These are phyloP conservation scores for Guaruba guarouba DNA, from an alignment of 2,113 vertebrate genomes.

Conservation along the genomic window DNA sequence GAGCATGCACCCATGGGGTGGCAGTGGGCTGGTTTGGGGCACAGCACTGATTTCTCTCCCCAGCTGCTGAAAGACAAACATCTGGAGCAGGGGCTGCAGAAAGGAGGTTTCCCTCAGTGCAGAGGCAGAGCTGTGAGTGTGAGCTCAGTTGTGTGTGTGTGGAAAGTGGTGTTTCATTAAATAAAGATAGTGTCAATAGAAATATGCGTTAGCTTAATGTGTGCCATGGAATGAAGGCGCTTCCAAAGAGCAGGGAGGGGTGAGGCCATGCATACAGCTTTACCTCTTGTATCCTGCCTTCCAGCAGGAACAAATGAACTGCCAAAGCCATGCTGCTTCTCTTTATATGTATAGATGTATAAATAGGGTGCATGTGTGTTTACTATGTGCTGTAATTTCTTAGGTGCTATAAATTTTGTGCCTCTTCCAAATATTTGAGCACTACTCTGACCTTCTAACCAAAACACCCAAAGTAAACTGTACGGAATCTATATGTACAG, in stretches of 20 bases:
- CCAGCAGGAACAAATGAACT: not conserved
- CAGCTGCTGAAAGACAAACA: not conserved
- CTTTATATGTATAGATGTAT: not conserved
- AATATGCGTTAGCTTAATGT: accelerated
- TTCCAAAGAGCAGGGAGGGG: not conserved
- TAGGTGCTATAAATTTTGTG: not conserved
- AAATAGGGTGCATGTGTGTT: not conserved
- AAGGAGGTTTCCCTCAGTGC: not conserved
- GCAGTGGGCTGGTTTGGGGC: not conserved
- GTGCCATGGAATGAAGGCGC: not conserved
- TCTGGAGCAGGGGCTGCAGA: not conserved
- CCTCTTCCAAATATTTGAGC: conserved; percentile 53
- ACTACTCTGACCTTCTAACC: conserved; percentile 53
- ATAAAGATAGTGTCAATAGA: conserved; percentile 2
- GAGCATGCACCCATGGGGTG: not conserved
- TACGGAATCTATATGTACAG: conserved; percentile 11
- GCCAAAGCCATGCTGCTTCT: not conserved
- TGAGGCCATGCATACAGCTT: not conserved
- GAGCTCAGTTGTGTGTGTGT: not conserved
- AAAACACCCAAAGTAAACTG: conserved; percentile 48
- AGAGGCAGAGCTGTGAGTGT: not conserved
- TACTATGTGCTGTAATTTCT: not conserved
- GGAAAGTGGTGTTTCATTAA: not conserved
- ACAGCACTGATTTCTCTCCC: accelerated
- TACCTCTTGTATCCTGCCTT: not conserved